Conservation (phyloP, 2,797 vertebrate genomes). For the Cercopithecus diana region DNA sequence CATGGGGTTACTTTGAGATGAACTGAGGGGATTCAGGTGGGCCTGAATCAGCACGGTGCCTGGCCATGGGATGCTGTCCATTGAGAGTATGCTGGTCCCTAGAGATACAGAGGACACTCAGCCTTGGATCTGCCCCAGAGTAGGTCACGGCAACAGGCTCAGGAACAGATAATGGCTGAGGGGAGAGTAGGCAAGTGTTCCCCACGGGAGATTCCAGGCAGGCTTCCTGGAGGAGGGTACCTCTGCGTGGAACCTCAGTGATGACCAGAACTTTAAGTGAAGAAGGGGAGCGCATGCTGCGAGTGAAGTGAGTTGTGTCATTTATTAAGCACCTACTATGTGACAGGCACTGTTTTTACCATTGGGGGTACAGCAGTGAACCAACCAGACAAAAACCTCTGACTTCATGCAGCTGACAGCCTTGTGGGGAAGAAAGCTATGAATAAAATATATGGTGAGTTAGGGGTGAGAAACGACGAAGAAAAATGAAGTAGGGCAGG, state of each 20-base stretch:
- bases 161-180: neutral
- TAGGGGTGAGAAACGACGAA: neutral
- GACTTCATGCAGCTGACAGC: neutral
- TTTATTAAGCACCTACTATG: neutral
- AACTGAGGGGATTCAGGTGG: neutral
- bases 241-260: neutral
- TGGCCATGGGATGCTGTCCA: fast-evolving
- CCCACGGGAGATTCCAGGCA: neutral
- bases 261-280: neutral
- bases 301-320: neutral
- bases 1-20: neutral
- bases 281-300: neutral
- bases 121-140: neutral
- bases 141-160: neutral
- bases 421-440: neutral
- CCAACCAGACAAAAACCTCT: neutral
- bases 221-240: neutral
- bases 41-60: too few species aligned
- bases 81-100: neutral
- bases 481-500: neutral
- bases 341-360: neutral
- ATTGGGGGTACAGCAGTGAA: neutral
- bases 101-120: neutral
- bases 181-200: neutral
- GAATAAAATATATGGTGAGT: neutral